phyloP scores from a whole-genome alignment of 2,797 vertebrate genomes.

The Varecia variegata region DNA sequence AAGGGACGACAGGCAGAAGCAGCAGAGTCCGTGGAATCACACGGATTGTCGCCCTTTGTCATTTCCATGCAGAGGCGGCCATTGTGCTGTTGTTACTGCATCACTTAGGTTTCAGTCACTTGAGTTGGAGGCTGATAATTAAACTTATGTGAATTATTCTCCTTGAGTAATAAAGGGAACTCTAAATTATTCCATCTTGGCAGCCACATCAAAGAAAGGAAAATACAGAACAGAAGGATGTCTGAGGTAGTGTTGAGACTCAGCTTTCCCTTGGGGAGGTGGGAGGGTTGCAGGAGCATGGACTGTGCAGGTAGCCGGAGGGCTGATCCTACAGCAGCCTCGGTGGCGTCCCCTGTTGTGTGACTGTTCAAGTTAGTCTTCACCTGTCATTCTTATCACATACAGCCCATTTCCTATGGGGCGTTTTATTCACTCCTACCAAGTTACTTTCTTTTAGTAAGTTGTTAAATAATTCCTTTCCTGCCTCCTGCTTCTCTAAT shows the following conservation, averaged over 20 bases:
- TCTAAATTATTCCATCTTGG: constrained; percentile 51
- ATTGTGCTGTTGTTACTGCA: rapidly evolving
- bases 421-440: not conserved
- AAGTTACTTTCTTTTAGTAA: not conserved
- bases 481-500: not conserved
- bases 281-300: not conserved
- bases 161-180: constrained; percentile 21
- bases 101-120: not conserved
- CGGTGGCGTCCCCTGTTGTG: not conserved
- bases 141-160: constrained; percentile 48
- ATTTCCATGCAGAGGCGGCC: rapidly evolving
- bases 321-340: not conserved
- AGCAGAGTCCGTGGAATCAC: too few species aligned
- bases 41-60: rapidly evolving
- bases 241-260: not conserved
- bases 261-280: not conserved
- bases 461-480: not conserved
- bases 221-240: constrained; percentile 23
- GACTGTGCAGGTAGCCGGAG: not conserved
- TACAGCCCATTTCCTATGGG: not conserved
- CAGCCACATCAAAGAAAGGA: constrained; percentile 62
- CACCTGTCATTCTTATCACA: not conserved
- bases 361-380: not conserved
- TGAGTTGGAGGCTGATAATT: constrained; percentile 57
- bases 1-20: not conserved